These are phyloP conservation scores for Percopsis transmontana DNA, from an alignment of 2,113 vertebrate species.

Conservation along the genomic window DNA sequence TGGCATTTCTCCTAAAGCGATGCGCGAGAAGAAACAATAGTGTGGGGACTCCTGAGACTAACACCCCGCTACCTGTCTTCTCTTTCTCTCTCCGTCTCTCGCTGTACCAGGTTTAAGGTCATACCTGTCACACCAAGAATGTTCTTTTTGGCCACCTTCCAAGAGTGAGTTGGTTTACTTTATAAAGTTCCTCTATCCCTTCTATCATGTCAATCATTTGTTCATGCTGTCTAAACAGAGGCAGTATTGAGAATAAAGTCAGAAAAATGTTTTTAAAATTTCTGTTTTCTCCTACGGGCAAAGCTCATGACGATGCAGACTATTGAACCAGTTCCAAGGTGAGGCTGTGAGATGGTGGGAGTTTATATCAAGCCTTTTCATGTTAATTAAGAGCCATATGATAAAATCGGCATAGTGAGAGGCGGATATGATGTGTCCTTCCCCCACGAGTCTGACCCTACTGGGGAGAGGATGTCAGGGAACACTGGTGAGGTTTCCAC, in stretches of 20 bases:
- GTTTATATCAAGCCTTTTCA: constrained; percentile 37
- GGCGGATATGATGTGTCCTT: neutral
- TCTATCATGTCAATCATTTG: neutral
- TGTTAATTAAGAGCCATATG: constrained; percentile 48
- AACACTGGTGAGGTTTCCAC: too few relatives aligned
- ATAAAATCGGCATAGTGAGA: constrained; percentile 45
- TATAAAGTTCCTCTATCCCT: too few relatives aligned
- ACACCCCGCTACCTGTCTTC: too few relatives aligned
- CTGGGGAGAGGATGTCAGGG: neutral
- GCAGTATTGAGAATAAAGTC: neutral
- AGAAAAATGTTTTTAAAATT: constrained; percentile 15
- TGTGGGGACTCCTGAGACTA: too few relatives aligned
- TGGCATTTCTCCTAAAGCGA: too few relatives aligned
- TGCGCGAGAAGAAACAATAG: too few relatives aligned
- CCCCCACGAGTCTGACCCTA: constrained; percentile 10
- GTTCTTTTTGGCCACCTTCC: too few relatives aligned
- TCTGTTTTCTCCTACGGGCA: constrained; percentile 17
- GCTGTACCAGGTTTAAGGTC: too few relatives aligned
- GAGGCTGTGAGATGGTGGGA: constrained; percentile 17
- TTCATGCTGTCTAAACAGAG: neutral
- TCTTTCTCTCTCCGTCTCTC: too few relatives aligned
- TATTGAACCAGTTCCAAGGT: constrained; percentile 56
- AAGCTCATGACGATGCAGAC: constrained; percentile 35
- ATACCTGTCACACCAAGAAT: too few relatives aligned
- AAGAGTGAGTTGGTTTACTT: too few relatives aligned